These are phyloP conservation scores for Drosophila biarmipes DNA, from an alignment of 1,140 invertebrate species.

Conservation along the genomic window DNA sequence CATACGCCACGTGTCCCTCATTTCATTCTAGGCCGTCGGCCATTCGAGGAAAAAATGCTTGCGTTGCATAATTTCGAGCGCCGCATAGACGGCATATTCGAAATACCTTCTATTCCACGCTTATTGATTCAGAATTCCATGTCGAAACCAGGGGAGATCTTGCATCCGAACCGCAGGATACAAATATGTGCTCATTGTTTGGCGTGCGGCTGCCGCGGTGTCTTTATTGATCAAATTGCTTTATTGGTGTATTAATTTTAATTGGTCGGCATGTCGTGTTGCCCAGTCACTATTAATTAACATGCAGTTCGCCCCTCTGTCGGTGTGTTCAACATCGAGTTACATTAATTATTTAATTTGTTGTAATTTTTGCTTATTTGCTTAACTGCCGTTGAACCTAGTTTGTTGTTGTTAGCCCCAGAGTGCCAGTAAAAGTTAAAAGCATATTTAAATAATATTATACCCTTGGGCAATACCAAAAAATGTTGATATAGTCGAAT, in stretches of 20 bases:
- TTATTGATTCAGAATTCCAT: conserved; percentile 36
- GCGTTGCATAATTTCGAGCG: conserved; percentile 44
- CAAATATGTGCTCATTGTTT: conserved; percentile 45
- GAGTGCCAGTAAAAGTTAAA: conserved; percentile 52
- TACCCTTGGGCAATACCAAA: conserved; percentile 1
- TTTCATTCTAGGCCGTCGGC: background rate
- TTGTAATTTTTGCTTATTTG: conserved; percentile 51
- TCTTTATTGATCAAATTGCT: conserved; percentile 65
- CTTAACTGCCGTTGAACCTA: conserved; percentile 30
- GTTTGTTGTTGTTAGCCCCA: conserved; percentile 22
- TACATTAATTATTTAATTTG: conserved; percentile 60
- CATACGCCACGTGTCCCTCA: conserved; percentile 34
- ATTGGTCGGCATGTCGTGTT: conserved; percentile 64
- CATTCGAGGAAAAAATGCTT: conserved; percentile 18
- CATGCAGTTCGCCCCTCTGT: conserved; percentile 34
- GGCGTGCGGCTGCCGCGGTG: conserved; percentile 36
- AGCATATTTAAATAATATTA: conserved; percentile 49
- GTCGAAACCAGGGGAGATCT: conserved; percentile 2
- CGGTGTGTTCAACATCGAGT: conserved; percentile 36
- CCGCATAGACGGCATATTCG: conserved; percentile 26
- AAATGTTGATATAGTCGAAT: background rate
- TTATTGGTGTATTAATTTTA: conserved; percentile 73
- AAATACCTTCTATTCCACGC: conserved; percentile 17
- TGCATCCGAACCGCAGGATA: conserved; percentile 35
- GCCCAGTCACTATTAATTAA: conserved; percentile 67